Conservation (phyloP, 2,113 vertebrate genomes). For the Hucho hucho region DNA sequence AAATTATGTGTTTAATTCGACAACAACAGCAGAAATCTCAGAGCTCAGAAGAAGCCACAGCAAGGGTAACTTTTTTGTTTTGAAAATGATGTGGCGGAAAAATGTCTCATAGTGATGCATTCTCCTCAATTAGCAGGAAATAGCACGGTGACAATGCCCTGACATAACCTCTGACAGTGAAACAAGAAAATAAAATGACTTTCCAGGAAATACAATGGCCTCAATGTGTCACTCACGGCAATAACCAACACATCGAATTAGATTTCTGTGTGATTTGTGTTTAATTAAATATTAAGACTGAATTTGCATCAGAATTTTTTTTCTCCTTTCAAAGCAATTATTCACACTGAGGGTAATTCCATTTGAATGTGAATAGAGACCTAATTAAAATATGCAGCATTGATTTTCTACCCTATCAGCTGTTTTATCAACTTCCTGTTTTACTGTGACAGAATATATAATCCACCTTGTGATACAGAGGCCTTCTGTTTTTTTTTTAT, state of each 20-base stretch:
- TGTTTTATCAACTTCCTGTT: slow-evolving; percentile 58
- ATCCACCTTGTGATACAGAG: slow-evolving; percentile 44
- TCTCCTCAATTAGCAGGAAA: slow-evolving; percentile 41
- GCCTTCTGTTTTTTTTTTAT: slow-evolving; percentile 57
- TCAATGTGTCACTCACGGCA: slow-evolving; percentile 14
- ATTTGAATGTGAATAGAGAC: slow-evolving; percentile 50
- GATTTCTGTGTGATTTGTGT: slow-evolving; percentile 22
- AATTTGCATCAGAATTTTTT: slow-evolving; percentile 30
- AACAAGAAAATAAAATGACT: not conserved
- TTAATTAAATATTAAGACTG: slow-evolving; percentile 44
- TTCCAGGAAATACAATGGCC: slow-evolving; percentile 10
- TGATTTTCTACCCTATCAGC: slow-evolving; percentile 55
- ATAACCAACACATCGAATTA: slow-evolving; percentile 30
- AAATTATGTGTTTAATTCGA: slow-evolving; percentile 65
- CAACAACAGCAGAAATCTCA: slow-evolving; percentile 52
- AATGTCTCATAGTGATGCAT: slow-evolving; percentile 47
- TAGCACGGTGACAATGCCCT: slow-evolving; percentile 27
- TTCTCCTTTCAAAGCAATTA: slow-evolving; percentile 41
- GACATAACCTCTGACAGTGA: slow-evolving; percentile 26
- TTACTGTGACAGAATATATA: slow-evolving; percentile 56
- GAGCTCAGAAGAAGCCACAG: slow-evolving; percentile 3
- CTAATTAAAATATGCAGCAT: slow-evolving; percentile 52
- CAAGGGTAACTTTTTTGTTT: slow-evolving; percentile 40
- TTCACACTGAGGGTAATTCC: slow-evolving; percentile 44
- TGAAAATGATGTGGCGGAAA: slow-evolving; percentile 40